phyloP scores from a whole-genome alignment of 2,797 vertebrate species.

The Tokudaia muenninki region DNA sequence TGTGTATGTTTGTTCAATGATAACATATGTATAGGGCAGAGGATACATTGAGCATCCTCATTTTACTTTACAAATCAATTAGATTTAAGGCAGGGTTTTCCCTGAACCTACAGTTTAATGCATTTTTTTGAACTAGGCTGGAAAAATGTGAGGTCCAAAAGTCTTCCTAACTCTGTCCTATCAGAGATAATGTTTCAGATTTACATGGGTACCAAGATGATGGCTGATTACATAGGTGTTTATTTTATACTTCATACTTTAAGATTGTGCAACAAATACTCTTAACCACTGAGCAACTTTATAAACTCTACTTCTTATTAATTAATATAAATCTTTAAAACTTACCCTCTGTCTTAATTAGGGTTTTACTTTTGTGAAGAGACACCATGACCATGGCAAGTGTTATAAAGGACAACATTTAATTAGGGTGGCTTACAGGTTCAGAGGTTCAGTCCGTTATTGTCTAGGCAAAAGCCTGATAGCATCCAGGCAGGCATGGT shows the following conservation, averaged over 20 bases:
- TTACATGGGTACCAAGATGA: not conserved
- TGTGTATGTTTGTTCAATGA: not conserved
- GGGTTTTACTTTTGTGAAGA: too few species aligned
- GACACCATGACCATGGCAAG: too few species aligned
- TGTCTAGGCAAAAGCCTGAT: too few species aligned
- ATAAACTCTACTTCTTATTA: not conserved
- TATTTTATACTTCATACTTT: too few species aligned
- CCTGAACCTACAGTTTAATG: not conserved
- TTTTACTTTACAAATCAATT: not conserved
- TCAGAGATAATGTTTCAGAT: not conserved
- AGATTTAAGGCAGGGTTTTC: not conserved
- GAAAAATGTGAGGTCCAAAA: not conserved
- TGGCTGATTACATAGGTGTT: not conserved
- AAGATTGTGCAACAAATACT: not conserved
- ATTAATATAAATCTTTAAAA: not conserved
- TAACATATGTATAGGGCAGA: not conserved
- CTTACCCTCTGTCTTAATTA: not conserved
- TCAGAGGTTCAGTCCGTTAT: too few species aligned
- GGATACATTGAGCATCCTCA: not conserved
- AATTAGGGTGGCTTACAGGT: too few species aligned
- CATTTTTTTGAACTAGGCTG: not conserved
- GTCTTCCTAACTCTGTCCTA: too few species aligned
- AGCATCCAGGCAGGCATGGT: too few species aligned
- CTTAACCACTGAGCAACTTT: not conserved
- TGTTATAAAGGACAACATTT: too few species aligned